Evolutionary conservation across 2,113 vertebrate genomes (phyloP), one percentile per base, ranked within the genome.

Genomic region (Gnathonemus longibarbis): DNA sequence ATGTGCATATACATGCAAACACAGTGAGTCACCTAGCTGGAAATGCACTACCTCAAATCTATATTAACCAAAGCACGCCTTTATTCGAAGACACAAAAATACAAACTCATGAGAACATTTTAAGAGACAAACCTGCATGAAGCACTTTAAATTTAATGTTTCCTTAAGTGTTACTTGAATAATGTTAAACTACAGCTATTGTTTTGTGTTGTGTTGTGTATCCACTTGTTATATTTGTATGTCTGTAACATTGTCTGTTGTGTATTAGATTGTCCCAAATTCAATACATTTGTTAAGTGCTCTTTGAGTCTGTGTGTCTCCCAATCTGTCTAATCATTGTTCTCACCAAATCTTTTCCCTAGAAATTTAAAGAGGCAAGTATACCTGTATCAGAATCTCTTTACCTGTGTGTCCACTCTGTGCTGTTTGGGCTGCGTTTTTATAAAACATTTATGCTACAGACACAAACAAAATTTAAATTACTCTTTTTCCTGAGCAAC

Each of bases 311-410:
- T 58, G 88, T 6, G 2, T 89, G 66, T 89, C 8, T 52, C 48
- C 42, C 39, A 49, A 52, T 27, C n/a, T 50, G 83, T 90, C 80
- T 90, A 90, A 90, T 62, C 27, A 42, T 94, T 89, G 91, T 92
- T 95, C 95, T 95, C 93, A 95, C 96, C 95, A 93, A 24, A 96
- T 97, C 95, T 94, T 92, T 96, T 96, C 97, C 96, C 88, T 96
- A 97, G 96, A 97, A 96, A 96, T 94, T 95, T 94, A 94, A 96
- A 95, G 95, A 96, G 96, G 96, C 96, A 97, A 97, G 96, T 97
- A 97, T 96, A 49, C 88, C 24, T 53, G 27, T 31, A 87, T 53
- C 10, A 87, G 27, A 48, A 87, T 56, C 50, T 56, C 24, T 53
- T 56, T 53, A 31, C 85, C 50, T 19, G 49, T 27, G 50, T 87